Evolutionary conservation across 2,113 vertebrate genomes (phyloP).

Genomic region (Pseudorhombus dupliciocellatus): DNA sequence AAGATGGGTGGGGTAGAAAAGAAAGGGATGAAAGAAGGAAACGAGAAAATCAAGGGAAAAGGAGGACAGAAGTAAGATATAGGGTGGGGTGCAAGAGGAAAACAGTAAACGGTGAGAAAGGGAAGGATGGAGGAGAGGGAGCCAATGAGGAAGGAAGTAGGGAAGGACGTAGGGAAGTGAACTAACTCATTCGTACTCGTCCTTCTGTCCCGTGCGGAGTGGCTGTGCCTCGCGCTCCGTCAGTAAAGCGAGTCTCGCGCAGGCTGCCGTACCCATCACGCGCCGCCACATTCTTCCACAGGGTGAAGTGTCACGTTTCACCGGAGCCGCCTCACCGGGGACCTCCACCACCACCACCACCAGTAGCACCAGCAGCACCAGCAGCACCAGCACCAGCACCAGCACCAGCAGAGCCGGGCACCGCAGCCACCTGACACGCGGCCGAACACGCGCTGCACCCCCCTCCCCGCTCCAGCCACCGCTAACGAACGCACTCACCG

Average conservation of each 20-base stretch:
- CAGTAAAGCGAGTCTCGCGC: constrained; percentile 18
- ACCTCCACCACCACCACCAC: neutral
- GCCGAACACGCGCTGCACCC: constrained; percentile 5
- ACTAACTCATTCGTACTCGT: constrained; percentile 47
- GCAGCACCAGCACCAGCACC: too few species aligned
- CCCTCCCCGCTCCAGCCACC: neutral
- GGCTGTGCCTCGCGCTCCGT: constrained; percentile 25
- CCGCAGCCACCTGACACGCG: too few species aligned
- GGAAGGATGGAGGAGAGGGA: neutral
- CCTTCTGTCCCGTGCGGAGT: constrained; percentile 39
- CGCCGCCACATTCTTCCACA: constrained; percentile 44
- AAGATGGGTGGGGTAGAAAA: neutral
- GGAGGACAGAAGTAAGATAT: neutral
- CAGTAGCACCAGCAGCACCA: too few species aligned
- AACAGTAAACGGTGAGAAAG: neutral
- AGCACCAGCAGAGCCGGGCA: too few species aligned
- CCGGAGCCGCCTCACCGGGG: neutral
- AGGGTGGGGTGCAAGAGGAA: neutral
- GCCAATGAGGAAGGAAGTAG: constrained; percentile 4
- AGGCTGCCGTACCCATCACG: neutral
- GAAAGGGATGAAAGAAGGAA: neutral
- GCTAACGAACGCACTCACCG: neutral
- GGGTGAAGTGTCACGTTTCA: neutral
- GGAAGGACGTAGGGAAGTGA: constrained; percentile 27
- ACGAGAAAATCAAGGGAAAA: neutral